Evolutionary conservation across 2,888 invertebrate genomes (phyloP).

Genomic region (Sericinus montela): DNA sequence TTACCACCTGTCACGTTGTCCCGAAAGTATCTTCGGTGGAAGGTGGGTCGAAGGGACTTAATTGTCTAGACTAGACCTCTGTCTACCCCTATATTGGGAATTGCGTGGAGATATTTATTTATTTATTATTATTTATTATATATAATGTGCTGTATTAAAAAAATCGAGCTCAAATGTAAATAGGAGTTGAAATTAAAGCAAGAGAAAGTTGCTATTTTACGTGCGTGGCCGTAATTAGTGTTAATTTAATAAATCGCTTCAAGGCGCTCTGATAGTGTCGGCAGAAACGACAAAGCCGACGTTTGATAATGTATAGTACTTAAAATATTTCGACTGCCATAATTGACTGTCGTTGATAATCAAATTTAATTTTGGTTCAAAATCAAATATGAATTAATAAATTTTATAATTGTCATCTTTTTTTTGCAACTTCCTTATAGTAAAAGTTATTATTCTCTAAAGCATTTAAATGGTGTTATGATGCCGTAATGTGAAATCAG

Average conservation of each 20-base stretch:
- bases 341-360: constrained; percentile 22
- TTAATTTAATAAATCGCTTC: constrained; percentile 35
- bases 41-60: too few relatives aligned
- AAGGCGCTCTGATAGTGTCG: constrained; percentile 4
- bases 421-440: too few relatives aligned
- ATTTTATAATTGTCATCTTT: too few relatives aligned
- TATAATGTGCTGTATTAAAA: background rate
- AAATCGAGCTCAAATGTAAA: constrained; percentile 14
- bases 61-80: too few relatives aligned
- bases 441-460: too few relatives aligned
- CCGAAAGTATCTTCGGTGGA: too few relatives aligned
- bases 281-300: background rate
- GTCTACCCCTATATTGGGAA: too few relatives aligned
- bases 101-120: too few relatives aligned
- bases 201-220: constrained; percentile 40
- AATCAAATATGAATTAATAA: background rate
- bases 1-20: too few relatives aligned
- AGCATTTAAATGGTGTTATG: too few relatives aligned
- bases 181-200: constrained; percentile 17
- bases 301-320: constrained; percentile 12
- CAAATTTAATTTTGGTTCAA: constrained; percentile 2
- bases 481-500: too few relatives aligned
- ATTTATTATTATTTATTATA: too few relatives aligned
- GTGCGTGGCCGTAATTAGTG: constrained; percentile 41
- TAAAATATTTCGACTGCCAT: constrained; percentile 23